phyloP scores from a whole-genome alignment of 2,113 vertebrate genomes.

The Vanacampus margaritifer region DNA sequence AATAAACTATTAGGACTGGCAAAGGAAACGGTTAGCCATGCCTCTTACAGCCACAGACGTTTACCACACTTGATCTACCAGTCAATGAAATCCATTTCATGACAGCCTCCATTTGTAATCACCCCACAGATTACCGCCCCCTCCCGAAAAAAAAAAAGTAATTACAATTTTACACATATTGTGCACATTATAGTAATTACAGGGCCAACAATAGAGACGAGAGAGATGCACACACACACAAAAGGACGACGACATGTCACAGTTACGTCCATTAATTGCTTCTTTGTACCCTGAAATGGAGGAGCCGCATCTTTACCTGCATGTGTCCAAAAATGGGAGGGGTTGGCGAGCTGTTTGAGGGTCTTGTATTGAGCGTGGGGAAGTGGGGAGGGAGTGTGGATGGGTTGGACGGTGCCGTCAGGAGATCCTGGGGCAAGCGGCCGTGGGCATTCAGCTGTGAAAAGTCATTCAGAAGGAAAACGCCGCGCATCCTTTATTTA shows the following conservation, averaged over 20 bases:
- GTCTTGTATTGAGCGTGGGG: conserved; percentile 41
- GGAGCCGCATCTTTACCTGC: conserved; percentile 72
- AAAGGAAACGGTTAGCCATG: conserved; percentile 59
- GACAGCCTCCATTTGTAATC: conserved; percentile 53
- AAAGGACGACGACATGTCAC: conserved; percentile 61
- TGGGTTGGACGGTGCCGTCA: conserved; percentile 68
- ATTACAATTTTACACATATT: conserved; percentile 73
- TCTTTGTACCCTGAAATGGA: conserved; percentile 78
- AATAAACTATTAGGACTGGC: conserved; percentile 54
- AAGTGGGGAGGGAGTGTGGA: conserved; percentile 42
- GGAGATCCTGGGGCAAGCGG: conserved; percentile 75
- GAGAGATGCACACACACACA: conserved; percentile 64
- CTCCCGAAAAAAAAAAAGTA: conserved; percentile 31
- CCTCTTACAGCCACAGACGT: conserved; percentile 62
- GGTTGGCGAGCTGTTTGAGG: conserved; percentile 46
- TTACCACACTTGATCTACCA: conserved; percentile 69
- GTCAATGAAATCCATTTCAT: conserved; percentile 67
- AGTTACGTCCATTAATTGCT: conserved; percentile 76
- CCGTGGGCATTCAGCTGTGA: conserved; percentile 83
- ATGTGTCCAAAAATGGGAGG: conserved; percentile 27
- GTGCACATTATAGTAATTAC: conserved; percentile 79
- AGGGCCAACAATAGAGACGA: conserved; percentile 64
- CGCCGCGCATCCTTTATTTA: conserved; percentile 97
- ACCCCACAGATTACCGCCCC: conserved; percentile 44
- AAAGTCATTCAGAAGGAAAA: conserved; percentile 90